phyloP scores from a whole-genome alignment of 2,888 invertebrate genomes.

The Ormyrus nitidulus region DNA sequence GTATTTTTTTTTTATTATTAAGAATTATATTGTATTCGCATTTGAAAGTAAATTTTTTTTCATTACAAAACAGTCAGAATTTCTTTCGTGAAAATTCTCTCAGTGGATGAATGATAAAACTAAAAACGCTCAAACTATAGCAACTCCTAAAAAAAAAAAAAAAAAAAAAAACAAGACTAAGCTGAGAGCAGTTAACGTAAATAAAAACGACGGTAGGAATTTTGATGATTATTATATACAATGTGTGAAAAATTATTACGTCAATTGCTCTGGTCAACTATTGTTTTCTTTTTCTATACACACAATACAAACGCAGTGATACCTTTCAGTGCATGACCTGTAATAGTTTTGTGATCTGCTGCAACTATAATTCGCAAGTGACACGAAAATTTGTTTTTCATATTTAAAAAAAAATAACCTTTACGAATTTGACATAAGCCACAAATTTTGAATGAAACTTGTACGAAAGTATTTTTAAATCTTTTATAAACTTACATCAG shows the following conservation, averaged over 20 bases:
- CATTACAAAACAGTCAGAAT: not conserved
- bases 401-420: slow-evolving; percentile 34
- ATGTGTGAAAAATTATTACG: not conserved
- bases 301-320: slow-evolving; percentile 65
- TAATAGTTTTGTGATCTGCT: slow-evolving; percentile 64
- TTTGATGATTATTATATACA: slow-evolving; percentile 36
- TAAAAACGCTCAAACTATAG: slow-evolving; percentile 50
- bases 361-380: slow-evolving; percentile 61
- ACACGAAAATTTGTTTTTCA: slow-evolving; percentile 39
- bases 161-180: slow-evolving; percentile 43
- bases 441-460: slow-evolving; percentile 26
- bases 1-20: not conserved
- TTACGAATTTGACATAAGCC: slow-evolving; percentile 27
- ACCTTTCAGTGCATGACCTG: slow-evolving; percentile 68
- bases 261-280: slow-evolving; percentile 41
- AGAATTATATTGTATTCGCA: slow-evolving; percentile 15
- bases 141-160: slow-evolving; percentile 36
- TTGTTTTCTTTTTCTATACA: slow-evolving; percentile 50
- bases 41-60: not conserved
- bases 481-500: not conserved
- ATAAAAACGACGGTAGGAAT: not conserved
- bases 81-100: slow-evolving; percentile 50
- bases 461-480: slow-evolving; percentile 10
- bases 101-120: slow-evolving; percentile 52
- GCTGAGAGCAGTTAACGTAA: slow-evolving; percentile 46